Base-by-base conservation (phyloP, 2,888 invertebrate genomes). In the Blastobasis adustella region DNA sequence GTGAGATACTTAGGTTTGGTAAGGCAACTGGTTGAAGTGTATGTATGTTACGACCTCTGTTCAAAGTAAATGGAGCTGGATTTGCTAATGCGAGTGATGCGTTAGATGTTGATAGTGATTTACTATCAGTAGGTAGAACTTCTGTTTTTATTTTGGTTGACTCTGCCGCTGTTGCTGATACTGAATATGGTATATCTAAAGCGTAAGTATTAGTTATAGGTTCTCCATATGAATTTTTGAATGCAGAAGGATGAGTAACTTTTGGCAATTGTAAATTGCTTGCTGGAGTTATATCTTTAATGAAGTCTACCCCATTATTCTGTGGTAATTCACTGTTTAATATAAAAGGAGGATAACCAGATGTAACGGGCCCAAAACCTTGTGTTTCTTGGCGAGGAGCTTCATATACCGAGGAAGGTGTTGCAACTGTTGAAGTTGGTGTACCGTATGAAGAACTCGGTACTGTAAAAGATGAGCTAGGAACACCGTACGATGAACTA, bases 1-100 rank as follows among this genome's bases (percentile, higher is more conserved):
- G 90, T 38, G 90, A 89, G 46, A 90, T 84, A 61, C 92, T 93
- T 41, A 93, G 72, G 67, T 92, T 92, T 0, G 93, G 93, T 60
- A 93, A 79, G 5, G 92, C 91, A 50, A 93, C 90, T 3, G 92
- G 91, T 60, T 84, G 86, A 54, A 89, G 62, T 1, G 88, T 87
- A 57, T 89, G 88, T 60, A 89, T 86, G 61, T 86, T 84, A 71
- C 87, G 76, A 43, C 85, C 88, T 65, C 74, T 80, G 56, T 86
- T 84, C 41, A 81, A 66, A 10, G 78, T 74, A 65, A 88, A 88
- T 50, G 87, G 87, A 37, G 88, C 80, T 54, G 87, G 88, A 61
- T 85, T 85, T 41, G 79, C 73, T 46, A 88, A 58, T 9, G 83
- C 77, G 64, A 87, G 67, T 46, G 86, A 79, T 23, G 67, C 65